Conservation (phyloP, 2,113 vertebrate genomes). For the Istiophorus platypterus region DNA sequence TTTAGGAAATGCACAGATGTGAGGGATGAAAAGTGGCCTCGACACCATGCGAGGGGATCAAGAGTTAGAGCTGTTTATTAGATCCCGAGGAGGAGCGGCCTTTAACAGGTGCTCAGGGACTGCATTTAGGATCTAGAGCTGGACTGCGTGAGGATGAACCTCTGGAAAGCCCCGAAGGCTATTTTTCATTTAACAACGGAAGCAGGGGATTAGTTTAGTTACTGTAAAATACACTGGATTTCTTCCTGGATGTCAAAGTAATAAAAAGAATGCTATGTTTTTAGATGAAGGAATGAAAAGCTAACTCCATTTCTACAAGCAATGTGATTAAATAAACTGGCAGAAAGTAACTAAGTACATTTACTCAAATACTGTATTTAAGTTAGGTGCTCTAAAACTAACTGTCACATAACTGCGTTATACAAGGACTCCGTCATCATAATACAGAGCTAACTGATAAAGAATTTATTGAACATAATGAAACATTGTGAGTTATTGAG, state of each 20-base stretch:
- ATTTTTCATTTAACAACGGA: constrained; percentile 75
- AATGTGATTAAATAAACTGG: neutral
- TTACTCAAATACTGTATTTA: neutral
- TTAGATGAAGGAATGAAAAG: constrained; percentile 30
- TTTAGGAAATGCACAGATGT: constrained; percentile 78
- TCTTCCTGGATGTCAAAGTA: constrained; percentile 47
- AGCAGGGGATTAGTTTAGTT: constrained; percentile 60
- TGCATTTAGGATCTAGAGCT: constrained; percentile 46
- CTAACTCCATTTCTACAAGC: neutral
- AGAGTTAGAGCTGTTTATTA: constrained; percentile 68
- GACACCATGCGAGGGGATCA: constrained; percentile 57
- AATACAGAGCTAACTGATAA: neutral
- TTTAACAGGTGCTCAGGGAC: constrained; percentile 78
- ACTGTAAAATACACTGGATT: constrained; percentile 46
- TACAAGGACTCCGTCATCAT: neutral
- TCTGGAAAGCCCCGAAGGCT: constrained; percentile 58
- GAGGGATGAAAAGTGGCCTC: constrained; percentile 64
- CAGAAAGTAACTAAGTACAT: neutral
- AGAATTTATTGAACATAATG: neutral
- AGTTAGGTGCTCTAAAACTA: neutral
- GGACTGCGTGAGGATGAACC: constrained; percentile 56
- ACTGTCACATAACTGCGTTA: no score
- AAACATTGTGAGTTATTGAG: neutral
- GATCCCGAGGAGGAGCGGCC: constrained; percentile 60
- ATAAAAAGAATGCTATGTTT: constrained; percentile 28